A percentile compares a stretch with the other conserved stretches of the same genome.
Conservation (phyloP, 2,113 vertebrate genomes). For the Bujurquina vittata region DNA sequence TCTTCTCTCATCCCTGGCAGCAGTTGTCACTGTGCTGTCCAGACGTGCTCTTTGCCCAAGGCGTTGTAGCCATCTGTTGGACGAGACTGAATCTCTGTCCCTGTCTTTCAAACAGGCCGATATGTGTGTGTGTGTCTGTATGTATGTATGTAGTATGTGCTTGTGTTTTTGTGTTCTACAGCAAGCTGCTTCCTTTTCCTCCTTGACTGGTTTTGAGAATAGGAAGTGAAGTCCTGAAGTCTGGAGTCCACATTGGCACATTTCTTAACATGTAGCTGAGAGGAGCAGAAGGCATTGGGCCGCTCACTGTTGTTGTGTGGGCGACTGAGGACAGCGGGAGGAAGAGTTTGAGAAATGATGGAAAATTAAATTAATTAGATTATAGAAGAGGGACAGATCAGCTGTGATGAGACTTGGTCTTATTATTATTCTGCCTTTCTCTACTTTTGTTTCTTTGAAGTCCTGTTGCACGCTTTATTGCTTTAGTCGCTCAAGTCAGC, state of each 20-base stretch:
- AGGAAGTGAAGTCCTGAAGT: slow-evolving; percentile 55
- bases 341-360: slow-evolving; percentile 25
- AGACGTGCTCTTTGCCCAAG: slow-evolving; percentile 65
- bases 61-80: slow-evolving; percentile 71
- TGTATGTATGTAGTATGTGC: background rate
- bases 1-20: slow-evolving; percentile 50
- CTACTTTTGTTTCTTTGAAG: background rate
- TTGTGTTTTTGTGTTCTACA: slow-evolving; percentile 8
- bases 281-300: slow-evolving; percentile 28
- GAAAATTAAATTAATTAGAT: slow-evolving; percentile 33
- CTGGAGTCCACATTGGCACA: slow-evolving; percentile 47
- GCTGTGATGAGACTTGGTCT: background rate
- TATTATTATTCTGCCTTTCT: background rate
- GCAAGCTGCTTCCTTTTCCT: slow-evolving; percentile 55
- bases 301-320: slow-evolving; percentile 44
- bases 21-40: slow-evolving; percentile 64
- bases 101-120: slow-evolving; percentile 32
- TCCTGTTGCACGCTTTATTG: background rate
- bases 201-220: slow-evolving; percentile 48
- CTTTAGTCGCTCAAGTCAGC: background rate
- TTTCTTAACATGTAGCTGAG: slow-evolving; percentile 39
- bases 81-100: slow-evolving; percentile 43
- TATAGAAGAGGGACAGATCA: slow-evolving; percentile 8
- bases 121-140: slow-evolving; percentile 2
- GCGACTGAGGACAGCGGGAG: slow-evolving; percentile 10